Percentiles rank a stretch among this genome's conserved stretches.
phyloP scores from a whole-genome alignment of 2,888 invertebrate species.

The Nomada hirtipes region DNA sequence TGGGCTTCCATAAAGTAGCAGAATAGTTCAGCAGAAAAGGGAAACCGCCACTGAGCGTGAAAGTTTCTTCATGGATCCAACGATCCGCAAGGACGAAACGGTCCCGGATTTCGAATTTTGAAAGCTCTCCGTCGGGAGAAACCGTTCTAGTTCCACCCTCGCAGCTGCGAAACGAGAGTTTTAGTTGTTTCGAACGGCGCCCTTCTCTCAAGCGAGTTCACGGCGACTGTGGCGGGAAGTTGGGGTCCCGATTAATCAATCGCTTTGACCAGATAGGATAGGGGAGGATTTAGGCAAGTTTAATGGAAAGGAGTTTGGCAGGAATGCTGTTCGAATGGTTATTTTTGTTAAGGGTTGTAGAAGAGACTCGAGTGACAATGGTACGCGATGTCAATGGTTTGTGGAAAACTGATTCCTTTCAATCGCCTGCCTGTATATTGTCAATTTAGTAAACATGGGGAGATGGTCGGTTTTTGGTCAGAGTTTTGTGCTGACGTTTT shows the following conservation, averaged over 20 bases:
- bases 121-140: conserved; percentile 43
- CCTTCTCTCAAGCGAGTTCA: conserved; percentile 10
- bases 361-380: background rate
- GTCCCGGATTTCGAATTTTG: conserved; percentile 25
- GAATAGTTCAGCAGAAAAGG: conserved; percentile 28
- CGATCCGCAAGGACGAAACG: conserved; percentile 35
- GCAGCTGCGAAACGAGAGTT: conserved; percentile 29
- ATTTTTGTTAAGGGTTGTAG: background rate
- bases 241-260: conserved; percentile 20
- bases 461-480: too few species aligned
- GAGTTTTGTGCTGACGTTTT: too few species aligned
- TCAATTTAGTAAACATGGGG: too few species aligned
- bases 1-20: conserved; percentile 46
- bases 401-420: too few species aligned
- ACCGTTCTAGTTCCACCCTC: conserved; percentile 27
- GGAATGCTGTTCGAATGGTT: background rate
- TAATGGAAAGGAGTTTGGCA: background rate
- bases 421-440: too few species aligned
- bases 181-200: conserved; percentile 21
- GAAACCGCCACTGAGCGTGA: conserved; percentile 1
- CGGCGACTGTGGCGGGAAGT: background rate
- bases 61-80: conserved; percentile 40
- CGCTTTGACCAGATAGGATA: background rate
- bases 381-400: background rate
- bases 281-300: background rate